Conservation (phyloP, 2,113 vertebrate species). For the Indicator maculatus region DNA sequence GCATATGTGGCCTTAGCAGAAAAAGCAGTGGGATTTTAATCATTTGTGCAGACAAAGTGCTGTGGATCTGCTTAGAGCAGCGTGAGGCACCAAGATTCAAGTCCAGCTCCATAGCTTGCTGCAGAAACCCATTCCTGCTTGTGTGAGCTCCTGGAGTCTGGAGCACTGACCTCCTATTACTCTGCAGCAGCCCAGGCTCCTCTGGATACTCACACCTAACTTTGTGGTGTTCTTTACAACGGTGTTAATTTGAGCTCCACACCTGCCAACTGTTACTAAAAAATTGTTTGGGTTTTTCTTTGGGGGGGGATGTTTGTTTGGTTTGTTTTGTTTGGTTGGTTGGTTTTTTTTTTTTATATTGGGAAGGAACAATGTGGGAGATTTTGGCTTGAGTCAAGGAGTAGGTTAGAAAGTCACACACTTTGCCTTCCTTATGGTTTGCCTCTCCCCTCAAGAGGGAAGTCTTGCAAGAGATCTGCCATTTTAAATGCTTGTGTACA, state of each 20-base stretch:
- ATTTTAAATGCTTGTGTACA: not conserved
- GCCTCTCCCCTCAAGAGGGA: not conserved
- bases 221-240: not conserved
- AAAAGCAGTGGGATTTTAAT: not conserved
- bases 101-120: not conserved
- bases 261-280: not conserved
- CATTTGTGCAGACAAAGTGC: not conserved
- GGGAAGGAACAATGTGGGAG: not conserved
- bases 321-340: not conserved
- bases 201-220: not conserved
- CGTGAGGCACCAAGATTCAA: accelerated
- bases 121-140: not conserved
- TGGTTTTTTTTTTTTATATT: no score
- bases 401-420: not conserved
- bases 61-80: not conserved
- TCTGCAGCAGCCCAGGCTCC: not conserved
- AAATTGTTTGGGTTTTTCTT: not conserved
- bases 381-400: not conserved
- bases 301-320: not conserved
- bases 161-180: not conserved
- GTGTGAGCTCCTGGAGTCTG: accelerated
- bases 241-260: not conserved
- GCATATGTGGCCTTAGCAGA: not conserved
- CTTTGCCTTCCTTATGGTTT: not conserved
- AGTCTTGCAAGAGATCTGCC: not conserved